Evolutionary conservation across 2,888 invertebrate species (phyloP), one percentile per base, ranked within the genome.

Genomic region (Argyra leucocephala): DNA sequence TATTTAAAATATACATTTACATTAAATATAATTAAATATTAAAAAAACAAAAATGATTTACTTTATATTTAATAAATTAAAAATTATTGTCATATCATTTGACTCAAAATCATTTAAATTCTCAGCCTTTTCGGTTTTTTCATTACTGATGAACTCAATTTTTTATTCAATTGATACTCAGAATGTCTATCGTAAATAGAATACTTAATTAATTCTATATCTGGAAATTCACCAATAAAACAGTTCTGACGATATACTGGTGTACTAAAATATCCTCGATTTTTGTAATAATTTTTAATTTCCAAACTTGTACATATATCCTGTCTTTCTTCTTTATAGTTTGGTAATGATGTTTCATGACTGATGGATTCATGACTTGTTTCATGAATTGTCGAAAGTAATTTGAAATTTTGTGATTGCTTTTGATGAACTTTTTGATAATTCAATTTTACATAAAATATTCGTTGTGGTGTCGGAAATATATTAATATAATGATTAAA

Each of bases 171-270:
- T 58, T 22, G 6, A 22, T 58, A 22, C 10, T 58, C 22, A 21
- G 7, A 3, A 6, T 22, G 58, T 10, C 18, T 1, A 22, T 15
- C 7, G 10, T 22, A 58, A 58, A 22, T 22, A 22, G n/a, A n/a
- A 58, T 22, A 4, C 15, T 61, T 26, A 22, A 5, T 18, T 9
- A 2, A 2, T 15, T 26, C 22, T 48, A 10, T 59, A 18, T 61
- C 65, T 62, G 66, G 77, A 31, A 72, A 64, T 10, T 66, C 68
- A 15, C 76, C 78, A 0, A 79, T 61, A 62, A 78, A 78, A 58
- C 78, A 77, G 64, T 78, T 76, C 67, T 77, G 78, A 7, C 78
- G 73, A 63, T 69, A 69, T 5, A 78, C 74, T 1, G 78, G 75
- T 31, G 73, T 66, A 22, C 61, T 64, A 4, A 66, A 73, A 4